phyloP scores from a whole-genome alignment of 2,797 vertebrate genomes.

The Dipus sagitta region DNA sequence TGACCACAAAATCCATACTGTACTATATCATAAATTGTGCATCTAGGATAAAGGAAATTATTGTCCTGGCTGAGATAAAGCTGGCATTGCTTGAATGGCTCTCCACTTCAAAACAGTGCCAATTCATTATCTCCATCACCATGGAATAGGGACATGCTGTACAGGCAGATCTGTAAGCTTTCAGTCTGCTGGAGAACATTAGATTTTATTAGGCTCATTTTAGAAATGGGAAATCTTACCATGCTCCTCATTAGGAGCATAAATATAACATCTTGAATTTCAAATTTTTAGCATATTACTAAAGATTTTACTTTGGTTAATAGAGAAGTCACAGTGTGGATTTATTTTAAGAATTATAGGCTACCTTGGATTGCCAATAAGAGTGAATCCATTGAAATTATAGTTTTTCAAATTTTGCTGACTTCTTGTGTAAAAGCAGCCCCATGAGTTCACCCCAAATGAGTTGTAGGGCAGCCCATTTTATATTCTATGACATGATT shows the following conservation, averaged over 20 bases:
- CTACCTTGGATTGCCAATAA: neutral
- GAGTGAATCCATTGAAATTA: neutral
- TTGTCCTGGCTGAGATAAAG: neutral
- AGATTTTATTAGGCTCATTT: conserved; percentile 41
- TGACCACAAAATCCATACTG: neutral
- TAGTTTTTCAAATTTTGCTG: conserved; percentile 38
- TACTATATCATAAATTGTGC: neutral
- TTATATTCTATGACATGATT: neutral
- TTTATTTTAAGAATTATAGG: conserved; percentile 1
- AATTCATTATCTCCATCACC: conserved; percentile 28
- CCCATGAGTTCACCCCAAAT: neutral
- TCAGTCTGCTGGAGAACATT: neutral
- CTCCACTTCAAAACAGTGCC: conserved; percentile 23
- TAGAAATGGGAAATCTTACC: conserved; percentile 46
- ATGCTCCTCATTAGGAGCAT: conserved; percentile 29
- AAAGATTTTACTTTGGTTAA: conserved; percentile 64
- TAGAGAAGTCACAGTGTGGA: conserved; percentile 35
- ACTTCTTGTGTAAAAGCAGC: neutral
- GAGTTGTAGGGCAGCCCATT: neutral
- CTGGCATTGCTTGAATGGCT: neutral
- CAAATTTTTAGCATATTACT: conserved; percentile 47
- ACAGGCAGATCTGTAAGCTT: neutral
- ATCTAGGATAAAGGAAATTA: neutral
- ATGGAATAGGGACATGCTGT: conserved; percentile 13
- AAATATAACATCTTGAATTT: conserved; percentile 67